Conservation (phyloP, 2,888 invertebrate species). For the Altica lythri region DNA sequence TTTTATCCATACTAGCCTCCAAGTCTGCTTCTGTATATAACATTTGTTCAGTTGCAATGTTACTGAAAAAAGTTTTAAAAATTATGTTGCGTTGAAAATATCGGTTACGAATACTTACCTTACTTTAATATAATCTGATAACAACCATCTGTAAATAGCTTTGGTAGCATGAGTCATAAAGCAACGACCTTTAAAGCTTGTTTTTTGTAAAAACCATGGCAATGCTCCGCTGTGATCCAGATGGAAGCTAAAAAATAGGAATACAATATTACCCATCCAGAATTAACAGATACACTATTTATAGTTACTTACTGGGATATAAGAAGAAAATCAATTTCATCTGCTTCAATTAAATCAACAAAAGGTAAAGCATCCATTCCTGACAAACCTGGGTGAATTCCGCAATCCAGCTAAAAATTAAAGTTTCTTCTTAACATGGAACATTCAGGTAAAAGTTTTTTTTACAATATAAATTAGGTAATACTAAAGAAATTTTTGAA, state of each 20-base stretch:
- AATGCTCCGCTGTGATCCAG: slow-evolving; percentile 97
- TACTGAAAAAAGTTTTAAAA: slow-evolving; percentile 68
- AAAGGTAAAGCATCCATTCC: slow-evolving; percentile 98
- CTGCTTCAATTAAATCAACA: slow-evolving; percentile 96
- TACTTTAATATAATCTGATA: slow-evolving; percentile 99
- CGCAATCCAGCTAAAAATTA: slow-evolving; percentile 82
- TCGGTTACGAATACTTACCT: slow-evolving; percentile 34
- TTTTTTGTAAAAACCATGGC: slow-evolving; percentile 97
- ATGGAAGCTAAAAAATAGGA: slow-evolving; percentile 76
- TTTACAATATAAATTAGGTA: no score
- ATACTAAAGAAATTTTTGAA: no score
- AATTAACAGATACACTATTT: background rate
- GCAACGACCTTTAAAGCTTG: slow-evolving; percentile 95
- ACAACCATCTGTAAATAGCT: slow-evolving; percentile 97
- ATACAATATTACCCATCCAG: background rate
- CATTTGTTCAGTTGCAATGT: slow-evolving; percentile 96
- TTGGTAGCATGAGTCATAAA: slow-evolving; percentile 99
- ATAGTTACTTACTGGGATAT: slow-evolving; percentile 75
- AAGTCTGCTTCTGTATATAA: slow-evolving; percentile 96
- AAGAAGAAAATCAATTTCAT: slow-evolving; percentile 92
- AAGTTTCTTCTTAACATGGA: no score
- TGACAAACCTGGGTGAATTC: slow-evolving; percentile 96
- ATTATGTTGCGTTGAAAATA: background rate
- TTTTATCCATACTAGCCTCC: slow-evolving; percentile 97
- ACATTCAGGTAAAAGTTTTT: no score